Percentiles rank a stretch among this genome's conserved stretches.
These are phyloP conservation scores for Atta texana DNA, from an alignment of 1,140 invertebrate genomes.

Conservation along the genomic window DNA sequence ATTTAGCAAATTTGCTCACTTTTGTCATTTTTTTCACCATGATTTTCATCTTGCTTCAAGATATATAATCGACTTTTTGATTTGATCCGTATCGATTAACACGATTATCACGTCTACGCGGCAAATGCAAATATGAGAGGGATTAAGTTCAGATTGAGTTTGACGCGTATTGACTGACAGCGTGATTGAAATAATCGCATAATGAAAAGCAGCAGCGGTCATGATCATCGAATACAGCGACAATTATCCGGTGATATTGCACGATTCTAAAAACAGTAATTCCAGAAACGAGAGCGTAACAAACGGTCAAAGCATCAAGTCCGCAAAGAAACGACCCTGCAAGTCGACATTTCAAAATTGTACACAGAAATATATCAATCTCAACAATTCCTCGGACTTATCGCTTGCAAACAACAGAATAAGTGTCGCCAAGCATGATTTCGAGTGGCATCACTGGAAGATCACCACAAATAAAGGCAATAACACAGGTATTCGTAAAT, in stretches of 20 bases:
- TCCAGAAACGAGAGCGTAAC: constrained; percentile 6
- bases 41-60: too few relatives aligned
- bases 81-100: constrained; percentile 1
- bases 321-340: constrained; percentile 45
- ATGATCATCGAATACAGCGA: constrained; percentile 65
- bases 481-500: constrained; percentile 55
- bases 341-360: constrained; percentile 24
- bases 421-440: constrained; percentile 39
- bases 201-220: constrained; percentile 65
- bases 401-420: constrained; percentile 19
- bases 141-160: background rate
- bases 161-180: constrained; percentile 38
- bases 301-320: constrained; percentile 23
- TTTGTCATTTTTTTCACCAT: too few relatives aligned
- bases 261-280: constrained; percentile 27
- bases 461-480: background rate
- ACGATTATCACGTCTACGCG: constrained; percentile 18
- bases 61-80: background rate
- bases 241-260: constrained; percentile 41
- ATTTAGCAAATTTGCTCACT: too few relatives aligned
- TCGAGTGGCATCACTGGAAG: background rate
- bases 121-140: constrained; percentile 17
- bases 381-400: constrained; percentile 3
- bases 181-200: constrained; percentile 52
- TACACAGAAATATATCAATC: background rate